Percentiles rank a stretch among this genome's conserved stretches.
Evolutionary conservation across 2,888 invertebrate species (phyloP).

Genomic region (Eilema caniola): DNA sequence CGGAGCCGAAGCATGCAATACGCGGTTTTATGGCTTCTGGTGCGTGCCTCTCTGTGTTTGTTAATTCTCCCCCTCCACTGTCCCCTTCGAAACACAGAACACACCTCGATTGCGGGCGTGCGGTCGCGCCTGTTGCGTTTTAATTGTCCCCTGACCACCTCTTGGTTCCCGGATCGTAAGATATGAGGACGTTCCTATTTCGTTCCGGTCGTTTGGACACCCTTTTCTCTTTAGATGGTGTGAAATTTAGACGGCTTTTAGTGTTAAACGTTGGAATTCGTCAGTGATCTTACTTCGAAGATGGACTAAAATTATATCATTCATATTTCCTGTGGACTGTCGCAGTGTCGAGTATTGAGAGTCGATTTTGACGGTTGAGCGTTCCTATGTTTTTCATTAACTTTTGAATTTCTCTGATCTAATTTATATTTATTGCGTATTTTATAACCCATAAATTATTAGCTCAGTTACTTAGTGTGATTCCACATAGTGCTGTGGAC

Average conservation of each 20-base stretch:
- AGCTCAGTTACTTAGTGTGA: no score
- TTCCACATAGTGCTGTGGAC: no score
- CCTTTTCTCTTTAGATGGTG: conserved; percentile 22
- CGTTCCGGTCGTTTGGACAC: conserved; percentile 32
- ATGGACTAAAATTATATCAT: background rate
- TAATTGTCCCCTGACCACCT: conserved; percentile 54
- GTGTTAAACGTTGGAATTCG: background rate
- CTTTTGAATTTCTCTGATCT: no score
- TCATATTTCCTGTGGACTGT: background rate
- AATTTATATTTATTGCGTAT: no score
- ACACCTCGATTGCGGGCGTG: conserved; percentile 45
- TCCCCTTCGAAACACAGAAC: conserved; percentile 26
- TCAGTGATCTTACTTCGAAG: background rate
- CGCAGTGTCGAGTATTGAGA: background rate
- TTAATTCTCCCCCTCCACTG: conserved; percentile 58
- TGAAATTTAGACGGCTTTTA: conserved; percentile 17
- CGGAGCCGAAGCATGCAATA: conserved; percentile 47
- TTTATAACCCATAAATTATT: no score
- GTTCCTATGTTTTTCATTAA: no score
- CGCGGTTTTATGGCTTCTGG: conserved; percentile 64
- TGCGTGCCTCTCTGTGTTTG: conserved; percentile 66
- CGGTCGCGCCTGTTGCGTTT: conserved; percentile 63
- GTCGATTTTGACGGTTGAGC: background rate
- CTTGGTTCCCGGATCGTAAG: conserved; percentile 33
- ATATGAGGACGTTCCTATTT: conserved; percentile 22